A percentile compares a stretch with the other conserved stretches of the same genome.
Conservation (phyloP, 2,113 vertebrate genomes). For the Promerops cafer region DNA sequence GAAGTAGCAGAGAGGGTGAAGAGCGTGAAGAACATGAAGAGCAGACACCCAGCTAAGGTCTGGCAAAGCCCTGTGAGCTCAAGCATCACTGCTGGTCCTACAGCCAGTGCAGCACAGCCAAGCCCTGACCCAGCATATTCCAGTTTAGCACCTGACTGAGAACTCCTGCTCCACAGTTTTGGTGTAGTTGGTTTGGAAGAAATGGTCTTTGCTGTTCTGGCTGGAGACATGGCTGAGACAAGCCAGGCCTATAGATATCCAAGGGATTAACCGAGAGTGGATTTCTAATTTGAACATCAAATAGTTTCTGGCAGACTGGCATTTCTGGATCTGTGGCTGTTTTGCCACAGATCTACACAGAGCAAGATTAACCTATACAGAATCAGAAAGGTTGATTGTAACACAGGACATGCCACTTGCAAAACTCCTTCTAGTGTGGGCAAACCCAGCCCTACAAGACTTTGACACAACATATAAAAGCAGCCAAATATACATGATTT, state of each 20-base stretch:
- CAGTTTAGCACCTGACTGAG: background rate
- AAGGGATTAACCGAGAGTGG: background rate
- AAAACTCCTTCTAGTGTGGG: background rate
- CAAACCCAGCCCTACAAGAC: background rate
- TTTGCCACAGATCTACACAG: background rate
- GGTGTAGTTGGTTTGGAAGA: background rate
- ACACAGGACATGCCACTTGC: background rate
- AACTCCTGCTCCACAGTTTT: background rate
- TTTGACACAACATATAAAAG: background rate
- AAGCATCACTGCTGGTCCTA: background rate
- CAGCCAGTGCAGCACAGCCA: background rate
- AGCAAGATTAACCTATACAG: background rate
- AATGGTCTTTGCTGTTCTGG: background rate
- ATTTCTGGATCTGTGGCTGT: background rate
- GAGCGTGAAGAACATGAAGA: background rate
- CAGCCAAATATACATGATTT: background rate
- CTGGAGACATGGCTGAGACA: background rate
- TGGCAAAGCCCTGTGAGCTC: fast-evolving
- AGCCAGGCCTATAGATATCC: background rate
- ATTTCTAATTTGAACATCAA: background rate
- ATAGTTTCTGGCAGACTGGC: background rate
- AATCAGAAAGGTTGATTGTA: background rate
- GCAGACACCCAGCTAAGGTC: background rate
- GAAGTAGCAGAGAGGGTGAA: background rate
- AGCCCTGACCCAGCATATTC: fast-evolving